Evolutionary conservation across 2,888 invertebrate genomes (phyloP).

Genomic region (Andrena minutula): DNA sequence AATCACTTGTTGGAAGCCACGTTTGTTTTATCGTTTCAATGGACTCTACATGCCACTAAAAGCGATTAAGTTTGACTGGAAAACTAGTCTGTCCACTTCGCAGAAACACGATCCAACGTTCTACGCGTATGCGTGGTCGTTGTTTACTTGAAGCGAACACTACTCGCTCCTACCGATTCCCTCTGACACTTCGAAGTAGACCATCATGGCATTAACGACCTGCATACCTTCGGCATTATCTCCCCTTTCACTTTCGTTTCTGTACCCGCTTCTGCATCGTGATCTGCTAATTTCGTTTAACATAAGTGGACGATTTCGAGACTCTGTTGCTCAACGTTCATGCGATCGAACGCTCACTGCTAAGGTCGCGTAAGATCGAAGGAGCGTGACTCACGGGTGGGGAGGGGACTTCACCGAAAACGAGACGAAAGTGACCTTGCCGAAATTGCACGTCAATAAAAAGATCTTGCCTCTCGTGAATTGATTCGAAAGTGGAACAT

Average conservation of each 20-base stretch:
- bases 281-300: constrained; percentile 3
- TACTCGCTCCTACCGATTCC: constrained; percentile 13
- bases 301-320: not conserved
- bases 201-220: constrained; percentile 11
- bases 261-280: not conserved
- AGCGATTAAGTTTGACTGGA: not conserved
- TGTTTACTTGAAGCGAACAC: not conserved
- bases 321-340: not conserved
- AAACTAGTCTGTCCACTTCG: constrained; percentile 7
- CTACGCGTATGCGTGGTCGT: not conserved
- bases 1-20: not conserved
- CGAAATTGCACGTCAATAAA: too few species aligned
- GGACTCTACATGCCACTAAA: too few species aligned
- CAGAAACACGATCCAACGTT: not conserved
- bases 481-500: too few species aligned
- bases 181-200: not conserved
- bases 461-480: too few species aligned
- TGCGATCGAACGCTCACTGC: not conserved
- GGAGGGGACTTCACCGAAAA: not conserved
- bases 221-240: not conserved
- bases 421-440: too few species aligned
- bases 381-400: too few species aligned
- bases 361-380: too few species aligned
- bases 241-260: constrained; percentile 41
- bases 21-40: not conserved